phyloP scores from a whole-genome alignment of 35 echinoderm and acorn worm genomes.

The Lytechinus pictus region DNA sequence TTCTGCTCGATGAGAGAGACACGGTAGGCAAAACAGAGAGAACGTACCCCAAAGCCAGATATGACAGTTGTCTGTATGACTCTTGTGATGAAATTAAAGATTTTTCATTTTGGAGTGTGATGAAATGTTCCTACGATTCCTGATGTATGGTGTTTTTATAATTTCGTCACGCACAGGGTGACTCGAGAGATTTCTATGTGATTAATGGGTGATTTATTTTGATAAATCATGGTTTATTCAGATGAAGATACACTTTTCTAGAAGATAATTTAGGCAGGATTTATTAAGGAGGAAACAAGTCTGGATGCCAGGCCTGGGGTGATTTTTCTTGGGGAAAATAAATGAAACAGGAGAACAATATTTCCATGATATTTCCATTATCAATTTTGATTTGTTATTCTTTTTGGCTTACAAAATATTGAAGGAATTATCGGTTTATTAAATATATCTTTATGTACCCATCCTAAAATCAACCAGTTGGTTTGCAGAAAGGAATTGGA shows the following conservation, averaged over 20 bases:
- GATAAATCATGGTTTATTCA: background rate
- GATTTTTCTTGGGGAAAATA: background rate
- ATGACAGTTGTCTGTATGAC: constrained; percentile 28
- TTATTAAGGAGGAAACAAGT: background rate
- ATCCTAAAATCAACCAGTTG: too few relatives aligned
- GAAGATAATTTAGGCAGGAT: background rate
- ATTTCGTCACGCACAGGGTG: background rate
- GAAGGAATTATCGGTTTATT: background rate
- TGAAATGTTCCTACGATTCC: background rate
- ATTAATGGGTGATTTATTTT: background rate
- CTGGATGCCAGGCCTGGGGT: background rate
- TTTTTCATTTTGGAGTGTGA: background rate
- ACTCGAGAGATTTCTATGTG: background rate
- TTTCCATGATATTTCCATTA: background rate
- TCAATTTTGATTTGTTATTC: background rate
- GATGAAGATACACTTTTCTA: background rate
- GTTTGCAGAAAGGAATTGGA: too few relatives aligned
- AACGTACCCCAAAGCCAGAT: background rate
- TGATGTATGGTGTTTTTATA: background rate
- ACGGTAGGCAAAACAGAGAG: background rate
- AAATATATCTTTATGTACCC: background rate
- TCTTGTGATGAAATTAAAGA: constrained; percentile 1
- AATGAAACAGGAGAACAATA: background rate
- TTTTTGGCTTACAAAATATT: background rate
- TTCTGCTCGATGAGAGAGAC: background rate